Percentiles rank a stretch among this genome's conserved stretches.
Conservation (phyloP, 64 coral and sea anemone species). For the Pocillopora damicornis region DNA sequence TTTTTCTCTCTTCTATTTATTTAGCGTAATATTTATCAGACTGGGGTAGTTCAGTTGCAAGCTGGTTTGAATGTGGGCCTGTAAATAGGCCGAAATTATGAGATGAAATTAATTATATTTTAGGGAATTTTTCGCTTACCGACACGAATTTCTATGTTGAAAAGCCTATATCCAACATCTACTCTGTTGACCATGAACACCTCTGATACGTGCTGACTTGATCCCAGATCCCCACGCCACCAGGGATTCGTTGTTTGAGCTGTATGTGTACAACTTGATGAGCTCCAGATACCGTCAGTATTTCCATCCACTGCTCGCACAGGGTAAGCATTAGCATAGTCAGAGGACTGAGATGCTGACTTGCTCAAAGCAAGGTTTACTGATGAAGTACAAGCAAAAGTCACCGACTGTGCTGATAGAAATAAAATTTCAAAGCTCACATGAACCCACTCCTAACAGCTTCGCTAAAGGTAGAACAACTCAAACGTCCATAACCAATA, state of each 20-base stretch:
- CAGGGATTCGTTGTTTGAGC: neutral
- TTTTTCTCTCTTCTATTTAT: no score
- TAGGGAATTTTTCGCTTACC: neutral
- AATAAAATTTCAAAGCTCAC: no score
- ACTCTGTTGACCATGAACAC: slow-evolving; percentile 31
- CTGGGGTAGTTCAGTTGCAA: no score
- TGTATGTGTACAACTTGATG: neutral
- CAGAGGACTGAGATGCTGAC: slow-evolving; percentile 12
- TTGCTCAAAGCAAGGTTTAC: slow-evolving; percentile 3
- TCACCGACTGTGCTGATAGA: neutral
- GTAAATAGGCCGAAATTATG: no score
- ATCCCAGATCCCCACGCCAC: slow-evolving; percentile 36
- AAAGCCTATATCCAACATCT: neutral
- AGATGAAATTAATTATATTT: no score
- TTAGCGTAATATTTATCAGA: no score
- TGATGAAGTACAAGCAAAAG: neutral
- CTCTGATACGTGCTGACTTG: slow-evolving; percentile 19
- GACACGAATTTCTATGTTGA: slow-evolving; percentile 25
- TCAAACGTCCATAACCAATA: no score
- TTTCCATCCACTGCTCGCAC: slow-evolving; percentile 34
- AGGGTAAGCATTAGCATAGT: neutral
- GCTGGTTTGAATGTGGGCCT: no score
- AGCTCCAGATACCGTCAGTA: neutral
- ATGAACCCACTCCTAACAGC: no score
- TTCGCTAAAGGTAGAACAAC: no score